A percentile compares a stretch with the other conserved stretches of the same genome.
Evolutionary conservation across 2,113 vertebrate species (phyloP).

Genomic region (Cricetomys ansorgei): DNA sequence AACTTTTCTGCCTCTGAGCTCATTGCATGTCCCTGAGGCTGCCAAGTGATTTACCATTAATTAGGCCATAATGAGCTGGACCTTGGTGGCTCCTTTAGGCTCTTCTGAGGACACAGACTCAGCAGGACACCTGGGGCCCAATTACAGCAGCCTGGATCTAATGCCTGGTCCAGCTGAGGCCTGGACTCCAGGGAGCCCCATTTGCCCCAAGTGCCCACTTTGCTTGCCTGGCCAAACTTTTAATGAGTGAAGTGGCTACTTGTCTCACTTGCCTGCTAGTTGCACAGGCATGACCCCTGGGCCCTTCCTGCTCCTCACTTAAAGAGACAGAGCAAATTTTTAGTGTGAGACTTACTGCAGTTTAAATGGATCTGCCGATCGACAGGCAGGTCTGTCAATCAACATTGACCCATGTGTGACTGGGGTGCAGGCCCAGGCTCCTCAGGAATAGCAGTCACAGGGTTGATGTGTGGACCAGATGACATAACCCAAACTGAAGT

Average conservation of each 20-base stretch:
- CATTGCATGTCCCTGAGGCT: slow-evolving; percentile 3
- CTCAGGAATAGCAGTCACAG: background rate
- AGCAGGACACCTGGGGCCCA: slow-evolving; percentile 59
- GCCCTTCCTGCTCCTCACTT: slow-evolving; percentile 26
- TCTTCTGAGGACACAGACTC: background rate
- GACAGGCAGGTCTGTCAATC: background rate
- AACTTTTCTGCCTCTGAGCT: slow-evolving; percentile 68
- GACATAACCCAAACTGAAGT: background rate
- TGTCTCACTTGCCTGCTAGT: background rate
- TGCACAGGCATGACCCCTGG: slow-evolving; percentile 22
- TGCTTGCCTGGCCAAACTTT: slow-evolving; percentile 66
- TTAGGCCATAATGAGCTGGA: slow-evolving; percentile 76
- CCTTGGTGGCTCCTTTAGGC: background rate
- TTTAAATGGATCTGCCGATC: background rate
- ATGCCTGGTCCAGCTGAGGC: slow-evolving; percentile 26
- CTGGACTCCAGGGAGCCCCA: background rate
- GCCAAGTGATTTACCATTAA: slow-evolving; percentile 53
- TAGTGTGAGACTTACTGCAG: background rate
- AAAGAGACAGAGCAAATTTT: slow-evolving; percentile 66
- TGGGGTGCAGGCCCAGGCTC: background rate
- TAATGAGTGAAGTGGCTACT: slow-evolving; percentile 65
- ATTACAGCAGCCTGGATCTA: slow-evolving; percentile 55
- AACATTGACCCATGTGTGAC: background rate
- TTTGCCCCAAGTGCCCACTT: slow-evolving; percentile 1
- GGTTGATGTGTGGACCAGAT: background rate